These are phyloP conservation scores for Paragorgia papillata DNA, from an alignment of 92 coral and sea anemone species.

Conservation along the genomic window DNA sequence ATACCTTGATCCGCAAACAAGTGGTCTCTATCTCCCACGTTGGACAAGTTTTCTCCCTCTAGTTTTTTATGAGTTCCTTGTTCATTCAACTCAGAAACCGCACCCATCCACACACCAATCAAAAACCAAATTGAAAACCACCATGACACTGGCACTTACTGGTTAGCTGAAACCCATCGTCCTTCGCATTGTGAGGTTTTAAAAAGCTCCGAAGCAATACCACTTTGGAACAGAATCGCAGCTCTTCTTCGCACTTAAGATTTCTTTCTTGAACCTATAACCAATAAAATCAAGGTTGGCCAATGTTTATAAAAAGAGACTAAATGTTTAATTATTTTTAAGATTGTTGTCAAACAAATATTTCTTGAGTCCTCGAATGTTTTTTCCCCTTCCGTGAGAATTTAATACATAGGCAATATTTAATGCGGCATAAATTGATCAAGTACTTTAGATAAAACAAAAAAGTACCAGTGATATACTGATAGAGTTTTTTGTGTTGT, in stretches of 20 bases:
- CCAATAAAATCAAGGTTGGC: not conserved
- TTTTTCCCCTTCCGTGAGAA: no score
- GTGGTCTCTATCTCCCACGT: not conserved
- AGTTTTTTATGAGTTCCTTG: constrained; percentile 68
- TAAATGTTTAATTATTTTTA: no score
- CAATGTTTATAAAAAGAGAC: not conserved
- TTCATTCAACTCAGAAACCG: no score
- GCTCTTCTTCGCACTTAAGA: constrained; percentile 48
- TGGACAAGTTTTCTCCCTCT: constrained; percentile 59
- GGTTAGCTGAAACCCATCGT: constrained; percentile 75
- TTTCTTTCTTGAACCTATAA: not conserved
- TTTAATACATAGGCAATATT: no score
- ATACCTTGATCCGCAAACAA: constrained; percentile 15
- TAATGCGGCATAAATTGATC: no score
- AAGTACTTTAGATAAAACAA: no score
- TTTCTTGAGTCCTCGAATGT: no score
- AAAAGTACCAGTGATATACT: no score
- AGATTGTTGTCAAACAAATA: no score
- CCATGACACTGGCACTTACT: constrained; percentile 82
- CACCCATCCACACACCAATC: constrained; percentile 99
- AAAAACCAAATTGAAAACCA: constrained; percentile 67
- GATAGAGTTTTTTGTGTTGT: no score
- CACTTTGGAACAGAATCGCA: constrained; percentile 48
- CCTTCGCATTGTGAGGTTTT: constrained; percentile 71
- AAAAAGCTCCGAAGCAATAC: constrained; percentile 50